phyloP scores from a whole-genome alignment of 2,113 vertebrate species.

The Plectropomus leopardus region DNA sequence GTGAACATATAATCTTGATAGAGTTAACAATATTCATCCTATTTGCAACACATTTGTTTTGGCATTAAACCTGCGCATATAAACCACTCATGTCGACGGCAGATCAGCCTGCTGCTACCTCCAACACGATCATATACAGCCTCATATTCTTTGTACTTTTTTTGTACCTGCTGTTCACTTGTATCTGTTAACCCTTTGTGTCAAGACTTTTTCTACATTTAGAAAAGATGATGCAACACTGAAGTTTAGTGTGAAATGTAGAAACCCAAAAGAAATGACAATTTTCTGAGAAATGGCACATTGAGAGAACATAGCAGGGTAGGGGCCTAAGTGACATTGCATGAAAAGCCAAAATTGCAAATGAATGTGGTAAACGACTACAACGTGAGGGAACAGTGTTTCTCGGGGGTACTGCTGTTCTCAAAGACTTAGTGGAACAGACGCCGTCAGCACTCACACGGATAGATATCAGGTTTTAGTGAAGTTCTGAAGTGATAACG shows the following conservation, averaged over 20 bases:
- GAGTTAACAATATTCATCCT: slow-evolving; percentile 9
- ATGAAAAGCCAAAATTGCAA: not conserved
- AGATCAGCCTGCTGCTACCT: not conserved
- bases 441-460: not conserved
- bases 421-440: not conserved
- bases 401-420: not conserved
- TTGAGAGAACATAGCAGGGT: not conserved
- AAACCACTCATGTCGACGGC: slow-evolving; percentile 28
- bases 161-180: slow-evolving; percentile 16
- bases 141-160: not conserved
- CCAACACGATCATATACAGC: not conserved
- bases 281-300: not conserved
- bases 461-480: not conserved
- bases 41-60: slow-evolving; percentile 20
- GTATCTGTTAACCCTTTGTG: slow-evolving; percentile 5
- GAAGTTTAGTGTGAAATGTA: not conserved
- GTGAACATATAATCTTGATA: slow-evolving; percentile 3
- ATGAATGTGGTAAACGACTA: slow-evolving; percentile 3
- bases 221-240: slow-evolving; percentile 11
- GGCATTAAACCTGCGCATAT: not conserved
- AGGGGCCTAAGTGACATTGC: not conserved
- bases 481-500: not conserved
- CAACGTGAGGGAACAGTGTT: not conserved
- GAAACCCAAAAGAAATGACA: no score
- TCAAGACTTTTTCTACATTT: not conserved